phyloP scores from a whole-genome alignment of 2,797 vertebrate genomes.

The Neopelma chrysocephalum region DNA sequence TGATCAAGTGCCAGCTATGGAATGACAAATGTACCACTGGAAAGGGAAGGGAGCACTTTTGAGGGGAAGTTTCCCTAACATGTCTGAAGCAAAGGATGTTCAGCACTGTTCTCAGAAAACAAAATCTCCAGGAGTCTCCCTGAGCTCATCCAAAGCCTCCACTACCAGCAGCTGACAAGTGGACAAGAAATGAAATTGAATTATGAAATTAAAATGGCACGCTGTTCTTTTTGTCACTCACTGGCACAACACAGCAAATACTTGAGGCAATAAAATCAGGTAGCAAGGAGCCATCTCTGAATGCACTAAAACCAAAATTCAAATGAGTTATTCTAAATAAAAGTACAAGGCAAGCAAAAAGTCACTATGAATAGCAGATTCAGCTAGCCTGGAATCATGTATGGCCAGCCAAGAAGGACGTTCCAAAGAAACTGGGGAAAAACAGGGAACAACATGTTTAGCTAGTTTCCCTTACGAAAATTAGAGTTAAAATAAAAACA shows the following conservation, averaged over 20 bases:
- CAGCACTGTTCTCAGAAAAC: not conserved
- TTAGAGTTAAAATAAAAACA: not conserved
- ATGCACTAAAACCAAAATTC: not conserved
- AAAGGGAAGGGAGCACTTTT: not conserved
- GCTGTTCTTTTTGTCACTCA: not conserved
- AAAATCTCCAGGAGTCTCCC: not conserved
- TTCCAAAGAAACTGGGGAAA: not conserved
- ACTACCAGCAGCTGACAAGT: not conserved
- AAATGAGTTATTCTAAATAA: not conserved
- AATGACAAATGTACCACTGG: not conserved
- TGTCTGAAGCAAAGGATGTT: not conserved
- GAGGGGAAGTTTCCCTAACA: not conserved
- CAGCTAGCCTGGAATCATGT: not conserved
- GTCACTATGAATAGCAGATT: not conserved
- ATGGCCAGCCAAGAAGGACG: not conserved
- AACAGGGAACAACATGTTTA: not conserved
- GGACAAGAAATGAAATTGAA: not conserved
- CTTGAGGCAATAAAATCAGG: not conserved
- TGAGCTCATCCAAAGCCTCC: not conserved
- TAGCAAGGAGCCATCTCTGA: not conserved
- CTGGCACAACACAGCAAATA: not conserved
- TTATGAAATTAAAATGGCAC: not conserved
- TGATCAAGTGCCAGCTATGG: not conserved
- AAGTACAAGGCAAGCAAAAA: not conserved
- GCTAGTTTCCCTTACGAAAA: not conserved